phyloP scores from a whole-genome alignment of 2,888 invertebrate genomes.

The Rhagonycha fulva region DNA sequence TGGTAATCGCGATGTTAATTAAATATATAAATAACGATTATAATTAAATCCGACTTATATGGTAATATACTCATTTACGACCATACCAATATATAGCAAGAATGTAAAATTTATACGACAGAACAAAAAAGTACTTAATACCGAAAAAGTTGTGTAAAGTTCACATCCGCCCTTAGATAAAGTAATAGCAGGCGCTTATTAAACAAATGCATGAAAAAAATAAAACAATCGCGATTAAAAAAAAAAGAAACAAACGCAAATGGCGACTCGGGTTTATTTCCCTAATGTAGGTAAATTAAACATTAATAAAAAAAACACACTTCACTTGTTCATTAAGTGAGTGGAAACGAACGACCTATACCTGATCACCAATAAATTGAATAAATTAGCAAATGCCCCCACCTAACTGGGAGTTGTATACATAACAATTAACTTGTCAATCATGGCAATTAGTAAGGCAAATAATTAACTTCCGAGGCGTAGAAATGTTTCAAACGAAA shows the following conservation, averaged over 20 bases:
- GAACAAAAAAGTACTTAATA: neutral
- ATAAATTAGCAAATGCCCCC: slow-evolving; percentile 47
- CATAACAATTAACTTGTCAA: slow-evolving; percentile 51
- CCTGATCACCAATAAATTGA: slow-evolving; percentile 45
- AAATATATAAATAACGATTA: slow-evolving; percentile 2
- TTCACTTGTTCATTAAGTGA: slow-evolving; percentile 1
- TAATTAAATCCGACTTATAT: slow-evolving; percentile 3
- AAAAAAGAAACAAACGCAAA: neutral
- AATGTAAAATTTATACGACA: neutral
- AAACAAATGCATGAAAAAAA: neutral
- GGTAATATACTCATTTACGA: neutral
- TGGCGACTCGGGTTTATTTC: neutral
- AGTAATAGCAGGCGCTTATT: neutral
- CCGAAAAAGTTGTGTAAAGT: neutral
- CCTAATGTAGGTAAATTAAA: neutral
- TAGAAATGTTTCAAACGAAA: slow-evolving; percentile 2
- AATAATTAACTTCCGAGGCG: slow-evolving; percentile 17
- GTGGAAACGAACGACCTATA: slow-evolving; percentile 9
- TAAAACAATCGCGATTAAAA: neutral
- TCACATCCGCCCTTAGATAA: neutral
- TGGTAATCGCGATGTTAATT: neutral
- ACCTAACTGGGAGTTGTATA: slow-evolving; percentile 44
- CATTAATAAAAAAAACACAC: neutral
- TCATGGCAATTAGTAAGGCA: slow-evolving; percentile 42
- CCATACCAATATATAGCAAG: neutral